phyloP scores from a whole-genome alignment of 2,797 vertebrate genomes.

The Sorex maritimensis region DNA sequence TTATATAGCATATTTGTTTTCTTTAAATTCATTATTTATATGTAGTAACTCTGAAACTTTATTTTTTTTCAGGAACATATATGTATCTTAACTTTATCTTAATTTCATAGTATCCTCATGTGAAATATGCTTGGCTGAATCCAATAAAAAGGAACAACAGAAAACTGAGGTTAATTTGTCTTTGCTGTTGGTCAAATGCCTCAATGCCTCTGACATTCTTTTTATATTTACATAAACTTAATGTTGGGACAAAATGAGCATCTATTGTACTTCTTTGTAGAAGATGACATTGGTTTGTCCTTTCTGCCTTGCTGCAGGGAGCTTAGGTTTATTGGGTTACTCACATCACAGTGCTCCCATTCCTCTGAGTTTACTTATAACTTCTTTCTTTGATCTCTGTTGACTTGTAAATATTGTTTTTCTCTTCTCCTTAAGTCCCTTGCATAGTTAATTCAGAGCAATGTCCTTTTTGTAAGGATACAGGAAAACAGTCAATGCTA shows the following conservation, averaged over 20 bases:
- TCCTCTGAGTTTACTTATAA: too few species aligned
- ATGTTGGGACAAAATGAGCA: neutral
- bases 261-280: neutral
- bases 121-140: neutral
- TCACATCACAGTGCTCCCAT: too few species aligned
- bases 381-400: too few species aligned
- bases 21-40: constrained; percentile 11
- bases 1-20: constrained; percentile 8
- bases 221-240: neutral
- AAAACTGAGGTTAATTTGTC: neutral
- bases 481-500: too few species aligned
- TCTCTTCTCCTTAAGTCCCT: too few species aligned
- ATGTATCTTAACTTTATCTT: constrained; percentile 8
- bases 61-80: neutral
- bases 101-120: neutral
- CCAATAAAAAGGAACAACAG: neutral
- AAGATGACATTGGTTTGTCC: too few species aligned
- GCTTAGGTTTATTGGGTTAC: too few species aligned
- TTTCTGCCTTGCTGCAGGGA: too few species aligned
- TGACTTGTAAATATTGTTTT: too few species aligned
- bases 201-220: constrained; percentile 17
- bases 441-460: too few species aligned
- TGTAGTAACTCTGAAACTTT: neutral
- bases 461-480: too few species aligned
- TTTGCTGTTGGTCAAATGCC: neutral